Evolutionary conservation across 2,113 vertebrate genomes (phyloP).

Genomic region (Hemiprocne comata): DNA sequence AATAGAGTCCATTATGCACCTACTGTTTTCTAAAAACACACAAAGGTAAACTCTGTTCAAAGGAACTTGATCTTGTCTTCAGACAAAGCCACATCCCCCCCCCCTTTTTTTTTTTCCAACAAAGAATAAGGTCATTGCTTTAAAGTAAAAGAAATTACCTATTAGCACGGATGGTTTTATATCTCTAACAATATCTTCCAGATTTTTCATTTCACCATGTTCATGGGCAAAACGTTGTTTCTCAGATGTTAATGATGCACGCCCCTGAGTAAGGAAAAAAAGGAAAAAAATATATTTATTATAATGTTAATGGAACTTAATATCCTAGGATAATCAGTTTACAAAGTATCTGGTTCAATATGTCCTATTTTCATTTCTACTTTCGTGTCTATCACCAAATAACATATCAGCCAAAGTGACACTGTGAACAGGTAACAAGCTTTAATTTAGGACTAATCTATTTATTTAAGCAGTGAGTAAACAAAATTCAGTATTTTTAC

Average conservation of each 20-base stretch:
- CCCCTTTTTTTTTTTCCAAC: not conserved
- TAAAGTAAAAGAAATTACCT: conserved; percentile 77
- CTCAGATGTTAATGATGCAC: conserved; percentile 87
- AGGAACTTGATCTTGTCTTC: conserved; percentile 26
- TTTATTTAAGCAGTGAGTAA: not conserved
- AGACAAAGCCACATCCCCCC: not conserved
- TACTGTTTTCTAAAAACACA: conserved; percentile 31
- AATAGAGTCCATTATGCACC: conserved; percentile 25
- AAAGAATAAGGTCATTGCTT: conserved; percentile 14
- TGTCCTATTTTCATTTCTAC: not conserved
- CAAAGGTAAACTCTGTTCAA: conserved; percentile 39
- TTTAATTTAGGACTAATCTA: not conserved
- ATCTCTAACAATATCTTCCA: conserved; percentile 86
- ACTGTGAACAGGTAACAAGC: not conserved
- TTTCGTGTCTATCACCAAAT: not conserved
- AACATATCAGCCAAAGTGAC: not conserved
- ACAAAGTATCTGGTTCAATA: not conserved
- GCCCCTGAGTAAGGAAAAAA: conserved; percentile 76
- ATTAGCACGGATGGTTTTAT: conserved; percentile 93
- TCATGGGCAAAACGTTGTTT: conserved; percentile 90
- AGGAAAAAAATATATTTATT: not conserved
- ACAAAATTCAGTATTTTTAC: not conserved
- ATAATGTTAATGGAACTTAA: not conserved
- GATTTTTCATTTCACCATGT: conserved; percentile 86
- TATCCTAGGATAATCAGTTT: not conserved